Base-by-base conservation (phyloP, 2,888 invertebrate genomes). In the Ochropleura leucogaster region DNA sequence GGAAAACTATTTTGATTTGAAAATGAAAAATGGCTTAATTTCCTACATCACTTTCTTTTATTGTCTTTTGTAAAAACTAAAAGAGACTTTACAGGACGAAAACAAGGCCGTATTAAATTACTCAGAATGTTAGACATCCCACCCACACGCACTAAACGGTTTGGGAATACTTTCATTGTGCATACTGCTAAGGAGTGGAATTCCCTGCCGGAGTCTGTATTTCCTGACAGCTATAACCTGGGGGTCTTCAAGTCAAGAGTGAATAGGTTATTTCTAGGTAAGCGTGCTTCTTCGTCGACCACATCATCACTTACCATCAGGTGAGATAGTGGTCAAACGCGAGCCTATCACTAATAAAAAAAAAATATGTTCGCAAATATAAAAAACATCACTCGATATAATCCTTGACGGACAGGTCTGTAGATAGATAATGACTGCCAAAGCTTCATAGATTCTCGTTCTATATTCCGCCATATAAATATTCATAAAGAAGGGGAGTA, bases 401-500 rank as follows among this genome's bases (percentile, higher is more conserved):
- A 62, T 68, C 63, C 40, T 60, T 62, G 47, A 68, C 60, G 60
- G 69, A 74, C 77, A 55, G 42, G 64, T 74, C 42, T 68, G 14
- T 8, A 67, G 68, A 80, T 79, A 79, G 68, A 74, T 65, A 77
- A 79, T 77, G 77, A 73, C 75, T 72, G 49, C 59, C 65, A 68
- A 77, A 79, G 74, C 77, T 68, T 74, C 82, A 80, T 85, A 85
- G 85, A 82, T 79, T 82, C 70, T 40, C 76, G 47, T 74, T 74
- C 66, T 71, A 65, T 74, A 63, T 80, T 71, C 74, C 64, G 1
- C 16, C 44, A 77, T 77, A 87, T 87, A 81, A 85, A 87, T 85
- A 87, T 87, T 87, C 86, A 87, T 87, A 79, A 82, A 84, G 79
- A 81, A 83, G 62, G 66, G 78, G 67, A 76, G 74, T 59, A 65